phyloP scores from a whole-genome alignment of 2,888 invertebrate species.

The Sinohyriopsis cumingii region DNA sequence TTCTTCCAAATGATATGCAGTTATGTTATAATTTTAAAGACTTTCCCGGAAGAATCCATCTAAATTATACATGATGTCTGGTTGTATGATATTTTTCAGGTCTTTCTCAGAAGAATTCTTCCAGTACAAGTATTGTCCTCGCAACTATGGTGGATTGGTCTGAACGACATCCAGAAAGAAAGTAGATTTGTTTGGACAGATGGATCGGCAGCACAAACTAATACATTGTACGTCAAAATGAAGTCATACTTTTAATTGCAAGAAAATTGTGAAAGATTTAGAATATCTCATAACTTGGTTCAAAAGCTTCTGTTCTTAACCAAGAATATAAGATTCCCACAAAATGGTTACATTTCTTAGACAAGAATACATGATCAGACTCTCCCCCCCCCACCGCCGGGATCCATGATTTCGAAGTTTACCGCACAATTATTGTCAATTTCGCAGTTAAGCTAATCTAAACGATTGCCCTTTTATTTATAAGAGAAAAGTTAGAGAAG shows the following conservation, averaged over 20 bases:
- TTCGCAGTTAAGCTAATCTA: too few species aligned
- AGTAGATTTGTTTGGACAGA: constrained; percentile 43
- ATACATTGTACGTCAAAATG: constrained; percentile 15
- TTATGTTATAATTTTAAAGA: background rate
- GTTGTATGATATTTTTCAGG: constrained; percentile 20
- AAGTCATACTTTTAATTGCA: background rate
- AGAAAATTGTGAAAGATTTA: too few species aligned
- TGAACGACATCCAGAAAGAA: constrained; percentile 36
- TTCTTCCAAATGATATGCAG: constrained; percentile 15
- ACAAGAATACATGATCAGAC: too few species aligned
- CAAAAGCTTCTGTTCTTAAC: too few species aligned
- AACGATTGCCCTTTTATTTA: too few species aligned
- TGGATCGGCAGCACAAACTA: constrained; percentile 17
- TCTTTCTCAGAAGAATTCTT: constrained; percentile 28
- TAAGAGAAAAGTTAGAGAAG: too few species aligned
- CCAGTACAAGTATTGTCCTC: constrained; percentile 31
- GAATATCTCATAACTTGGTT: too few species aligned
- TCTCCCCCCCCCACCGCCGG: fast-evolving
- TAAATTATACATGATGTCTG: background rate
- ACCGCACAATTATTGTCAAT: too few species aligned
- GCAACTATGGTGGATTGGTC: constrained; percentile 48
- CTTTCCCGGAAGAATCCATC: background rate
- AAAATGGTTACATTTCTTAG: too few species aligned
- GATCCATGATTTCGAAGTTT: too few species aligned
- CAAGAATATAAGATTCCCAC: too few species aligned